Evolutionary conservation across 2,888 invertebrate species (phyloP).

Genomic region (Aproaerema taeniolella): DNA sequence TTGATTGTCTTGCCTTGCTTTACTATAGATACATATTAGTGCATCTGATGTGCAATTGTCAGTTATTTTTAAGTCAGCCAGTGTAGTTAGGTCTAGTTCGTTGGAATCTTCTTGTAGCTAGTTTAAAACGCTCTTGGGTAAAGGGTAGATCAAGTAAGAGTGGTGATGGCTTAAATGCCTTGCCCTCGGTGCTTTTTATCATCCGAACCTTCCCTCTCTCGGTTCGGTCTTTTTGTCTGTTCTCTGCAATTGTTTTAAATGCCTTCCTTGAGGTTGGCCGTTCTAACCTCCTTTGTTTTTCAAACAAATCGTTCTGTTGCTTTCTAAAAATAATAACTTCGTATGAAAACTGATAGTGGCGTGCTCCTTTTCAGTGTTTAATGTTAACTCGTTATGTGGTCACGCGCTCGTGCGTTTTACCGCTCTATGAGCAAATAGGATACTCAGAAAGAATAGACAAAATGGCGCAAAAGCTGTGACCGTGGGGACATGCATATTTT

Average conservation of each 20-base stretch:
- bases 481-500: no score
- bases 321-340: conserved; percentile 4
- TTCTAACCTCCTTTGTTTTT: conserved; percentile 3
- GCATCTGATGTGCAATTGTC: conserved; percentile 56
- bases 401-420: conserved; percentile 43
- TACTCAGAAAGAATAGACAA: conserved; percentile 12
- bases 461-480: conserved; percentile 1
- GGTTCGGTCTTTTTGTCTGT: conserved; percentile 2
- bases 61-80: conserved; percentile 62
- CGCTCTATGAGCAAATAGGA: conserved; percentile 38
- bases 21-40: conserved; percentile 30
- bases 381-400: conserved; percentile 47
- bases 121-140: conserved; percentile 23
- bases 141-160: conserved; percentile 49
- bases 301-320: background rate
- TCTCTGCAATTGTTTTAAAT: conserved; percentile 17
- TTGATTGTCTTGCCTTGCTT: conserved; percentile 32
- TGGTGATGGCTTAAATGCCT: conserved; percentile 42
- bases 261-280: no score
- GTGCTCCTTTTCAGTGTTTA: conserved; percentile 24
- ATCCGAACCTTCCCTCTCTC: conserved; percentile 21
- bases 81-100: conserved; percentile 29
- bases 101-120: background rate
- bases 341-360: conserved; percentile 2
- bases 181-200: conserved; percentile 47